These are phyloP conservation scores for Syrphus vitripennis DNA, from an alignment of 2,888 invertebrate species.

Conservation along the genomic window DNA sequence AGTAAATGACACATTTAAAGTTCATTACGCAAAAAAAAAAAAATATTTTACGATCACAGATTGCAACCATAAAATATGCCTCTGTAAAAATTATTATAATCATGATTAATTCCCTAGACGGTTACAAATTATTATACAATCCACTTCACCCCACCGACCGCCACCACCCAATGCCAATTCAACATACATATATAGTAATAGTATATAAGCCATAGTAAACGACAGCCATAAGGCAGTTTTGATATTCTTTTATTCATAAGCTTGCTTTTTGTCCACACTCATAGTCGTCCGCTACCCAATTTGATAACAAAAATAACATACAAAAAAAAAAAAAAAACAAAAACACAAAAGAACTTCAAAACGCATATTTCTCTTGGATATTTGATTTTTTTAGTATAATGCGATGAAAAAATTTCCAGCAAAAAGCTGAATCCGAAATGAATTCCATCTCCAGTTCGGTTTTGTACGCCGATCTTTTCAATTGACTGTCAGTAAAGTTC, in stretches of 20 bases:
- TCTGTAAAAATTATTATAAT: constrained; percentile 2
- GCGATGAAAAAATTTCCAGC: background rate
- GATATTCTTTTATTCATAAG: constrained; percentile 40
- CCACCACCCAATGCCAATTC: constrained; percentile 33
- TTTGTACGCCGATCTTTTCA: constrained; percentile 56
- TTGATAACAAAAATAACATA: constrained; percentile 53
- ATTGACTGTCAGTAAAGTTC: constrained; percentile 17
- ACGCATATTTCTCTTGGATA: background rate
- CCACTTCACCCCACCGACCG: background rate
- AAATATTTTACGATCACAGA: background rate
- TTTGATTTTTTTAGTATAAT: background rate
- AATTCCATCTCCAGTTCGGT: constrained; percentile 48
- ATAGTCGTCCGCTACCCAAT: constrained; percentile 43
- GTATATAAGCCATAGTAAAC: background rate
- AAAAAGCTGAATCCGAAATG: constrained; percentile 37
- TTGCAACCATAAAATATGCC: background rate
- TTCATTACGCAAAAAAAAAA: constrained; percentile 14
- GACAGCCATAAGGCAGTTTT: background rate
- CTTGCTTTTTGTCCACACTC: constrained; percentile 4
- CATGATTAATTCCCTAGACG: constrained; percentile 54
- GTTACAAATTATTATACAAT: background rate
- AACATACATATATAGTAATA: background rate
- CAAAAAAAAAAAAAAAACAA: constrained; percentile 39
- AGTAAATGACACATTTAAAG: constrained; percentile 4
- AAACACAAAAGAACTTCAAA: constrained; percentile 22